Evolutionary conservation across 2,113 vertebrate species (phyloP).

Genomic region (Bubo scandiacus): DNA sequence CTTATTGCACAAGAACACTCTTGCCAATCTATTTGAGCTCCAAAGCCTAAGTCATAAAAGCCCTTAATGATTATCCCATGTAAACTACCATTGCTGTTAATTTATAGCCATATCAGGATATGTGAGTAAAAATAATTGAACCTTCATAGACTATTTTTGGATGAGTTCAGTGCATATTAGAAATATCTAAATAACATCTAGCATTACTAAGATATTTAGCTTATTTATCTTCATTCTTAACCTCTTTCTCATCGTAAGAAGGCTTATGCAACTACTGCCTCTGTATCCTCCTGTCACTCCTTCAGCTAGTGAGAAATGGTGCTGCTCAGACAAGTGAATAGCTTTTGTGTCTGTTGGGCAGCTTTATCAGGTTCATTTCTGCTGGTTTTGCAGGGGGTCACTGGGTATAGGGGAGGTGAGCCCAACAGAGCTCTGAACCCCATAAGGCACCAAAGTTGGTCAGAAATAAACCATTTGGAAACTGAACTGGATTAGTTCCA

Average conservation of each 20-base stretch:
- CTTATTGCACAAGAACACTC: not conserved
- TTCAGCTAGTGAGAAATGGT: not conserved
- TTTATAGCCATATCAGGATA: not conserved
- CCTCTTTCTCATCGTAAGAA: not conserved
- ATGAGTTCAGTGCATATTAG: not conserved
- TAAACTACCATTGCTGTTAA: not conserved
- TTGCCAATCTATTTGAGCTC: not conserved
- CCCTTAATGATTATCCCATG: not conserved
- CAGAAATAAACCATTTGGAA: not conserved
- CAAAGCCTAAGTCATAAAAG: not conserved
- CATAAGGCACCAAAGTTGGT: rapidly evolving
- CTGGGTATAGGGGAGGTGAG: not conserved
- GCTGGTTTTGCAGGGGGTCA: not conserved
- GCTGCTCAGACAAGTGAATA: not conserved
- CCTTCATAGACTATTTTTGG: not conserved
- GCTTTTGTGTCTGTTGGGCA: not conserved
- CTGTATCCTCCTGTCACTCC: not conserved
- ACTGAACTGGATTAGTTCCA: not conserved
- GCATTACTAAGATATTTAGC: not conserved
- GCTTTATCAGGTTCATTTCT: not conserved
- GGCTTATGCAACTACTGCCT: not conserved
- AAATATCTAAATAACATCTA: not conserved
- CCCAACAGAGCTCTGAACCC: not conserved
- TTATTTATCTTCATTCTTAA: not conserved
- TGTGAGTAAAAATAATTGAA: not conserved